Evolutionary conservation across 2,113 vertebrate genomes (phyloP).

Genomic region (Cardinalis cardinalis): DNA sequence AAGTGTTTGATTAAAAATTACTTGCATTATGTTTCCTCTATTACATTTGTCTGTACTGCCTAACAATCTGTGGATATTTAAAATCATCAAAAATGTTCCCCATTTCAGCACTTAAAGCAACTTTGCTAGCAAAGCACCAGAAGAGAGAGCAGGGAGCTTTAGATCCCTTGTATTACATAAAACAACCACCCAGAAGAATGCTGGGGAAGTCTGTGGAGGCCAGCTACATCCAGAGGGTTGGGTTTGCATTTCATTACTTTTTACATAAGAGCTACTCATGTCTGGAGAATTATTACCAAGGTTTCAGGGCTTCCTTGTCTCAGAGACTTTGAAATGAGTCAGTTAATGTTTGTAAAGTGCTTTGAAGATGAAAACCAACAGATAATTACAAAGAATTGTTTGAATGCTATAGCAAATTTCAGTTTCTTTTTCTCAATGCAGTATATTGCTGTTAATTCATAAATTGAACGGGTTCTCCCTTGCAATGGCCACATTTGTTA

Average conservation of each 20-base stretch:
- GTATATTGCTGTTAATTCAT: background rate
- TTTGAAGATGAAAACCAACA: conserved; percentile 39
- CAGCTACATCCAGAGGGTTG: conserved; percentile 2
- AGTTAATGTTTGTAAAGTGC: conserved; percentile 15
- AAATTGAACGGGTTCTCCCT: conserved; percentile 40
- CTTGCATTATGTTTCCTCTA: background rate
- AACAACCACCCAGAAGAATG: background rate
- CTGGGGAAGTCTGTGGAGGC: background rate
- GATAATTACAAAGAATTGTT: conserved; percentile 12
- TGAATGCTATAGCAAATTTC: background rate
- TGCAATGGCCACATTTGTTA: conserved; percentile 37
- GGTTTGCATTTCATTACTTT: conserved; percentile 48
- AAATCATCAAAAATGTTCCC: background rate
- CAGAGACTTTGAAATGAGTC: conserved; percentile 1
- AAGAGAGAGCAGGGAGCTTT: background rate
- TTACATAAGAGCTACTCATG: conserved; percentile 36
- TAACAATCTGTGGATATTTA: background rate
- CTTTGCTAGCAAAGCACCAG: background rate
- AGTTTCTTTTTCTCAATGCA: conserved; percentile 6
- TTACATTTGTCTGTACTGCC: background rate
- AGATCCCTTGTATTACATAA: conserved; percentile 31
- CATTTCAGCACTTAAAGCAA: conserved; percentile 8
- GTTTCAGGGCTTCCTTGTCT: conserved; percentile 19
- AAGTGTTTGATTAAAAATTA: background rate
- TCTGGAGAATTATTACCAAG: conserved; percentile 45